Base-by-base conservation (phyloP, 92 coral and sea anemone species). In the Umimayanthus kanabou region DNA sequence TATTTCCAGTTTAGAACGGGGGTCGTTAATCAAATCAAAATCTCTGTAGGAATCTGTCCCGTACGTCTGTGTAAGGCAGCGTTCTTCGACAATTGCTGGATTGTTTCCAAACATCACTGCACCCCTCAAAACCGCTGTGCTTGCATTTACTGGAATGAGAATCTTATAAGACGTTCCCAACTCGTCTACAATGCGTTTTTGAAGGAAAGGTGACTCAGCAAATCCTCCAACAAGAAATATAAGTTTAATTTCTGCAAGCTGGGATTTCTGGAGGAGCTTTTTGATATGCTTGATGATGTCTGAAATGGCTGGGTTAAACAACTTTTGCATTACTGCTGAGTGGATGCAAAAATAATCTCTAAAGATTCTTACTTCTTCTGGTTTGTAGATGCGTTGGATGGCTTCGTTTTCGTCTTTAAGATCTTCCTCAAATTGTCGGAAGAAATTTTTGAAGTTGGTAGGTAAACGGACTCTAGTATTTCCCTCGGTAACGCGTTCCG, bases 221-320 rank as follows among this genome's bases (percentile, higher is more conserved):
- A 89, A 89, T 64, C 91, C 91, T 57, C 91, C 91, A 75, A 89
- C 91, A 86, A 89, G 80, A 77, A 89, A 89, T 72, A 89, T 61
- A 23, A 76, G 74, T 77, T 89, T 89, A 2, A 89, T 79, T 55
- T 65, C 33, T 29, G 76, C 69, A 39, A 72, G 39, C n/a, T 85
- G 43, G 4, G 77, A 13, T 23, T 84, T 23, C 13, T 15, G 29
- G n/a, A 89, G 43, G 20, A 89, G 85, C 9, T 77, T 40, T 47
- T 77, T 65, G 84, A 89, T 64, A 42, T 58, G 77, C 39, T 78
- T 81, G 16, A 84, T 76, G 39, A 76, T 89, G 47, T 66, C 77
- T 64, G 76, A 55, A 39, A 85, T 81, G 25, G 77, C 88, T 22
- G 91, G 91, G 47, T 89, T 71, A 55, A 76, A 89, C 25, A 89